Percentiles rank a stretch among this genome's conserved stretches.
Conservation (phyloP, 2,797 vertebrate species). For the Onychomys torridus region DNA sequence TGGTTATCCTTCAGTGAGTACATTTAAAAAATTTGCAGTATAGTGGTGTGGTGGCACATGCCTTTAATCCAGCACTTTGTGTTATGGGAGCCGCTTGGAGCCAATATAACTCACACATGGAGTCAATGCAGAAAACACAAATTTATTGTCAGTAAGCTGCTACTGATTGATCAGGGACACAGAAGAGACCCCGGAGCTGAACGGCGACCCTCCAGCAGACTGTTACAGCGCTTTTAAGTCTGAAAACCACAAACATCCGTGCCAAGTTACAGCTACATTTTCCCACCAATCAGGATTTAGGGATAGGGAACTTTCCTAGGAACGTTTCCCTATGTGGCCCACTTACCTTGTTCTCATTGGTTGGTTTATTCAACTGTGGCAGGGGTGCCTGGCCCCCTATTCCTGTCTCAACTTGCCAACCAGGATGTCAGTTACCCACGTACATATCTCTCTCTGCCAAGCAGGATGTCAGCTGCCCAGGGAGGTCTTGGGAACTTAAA, state of each 20-base stretch:
- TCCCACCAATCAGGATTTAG: not conserved
- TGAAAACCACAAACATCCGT: not conserved
- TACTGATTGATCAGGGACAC: not conserved
- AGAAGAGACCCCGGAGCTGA: not conserved
- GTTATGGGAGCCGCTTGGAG: too few relatives aligned
- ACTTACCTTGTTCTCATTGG: not conserved
- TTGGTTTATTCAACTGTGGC: not conserved
- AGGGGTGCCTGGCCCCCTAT: not conserved
- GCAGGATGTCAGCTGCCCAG: not conserved
- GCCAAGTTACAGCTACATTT: not conserved
- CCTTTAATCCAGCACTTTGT: not conserved
- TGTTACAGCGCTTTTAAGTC: not conserved
- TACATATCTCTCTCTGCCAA: not conserved
- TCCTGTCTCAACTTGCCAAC: not conserved
- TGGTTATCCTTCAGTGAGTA: not conserved
- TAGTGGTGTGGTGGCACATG: not conserved
- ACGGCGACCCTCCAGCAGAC: not conserved
- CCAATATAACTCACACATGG: not conserved
- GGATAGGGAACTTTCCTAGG: not conserved
- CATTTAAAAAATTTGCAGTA: not conserved
- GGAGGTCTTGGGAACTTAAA: not conserved
- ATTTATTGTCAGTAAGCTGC: not conserved
- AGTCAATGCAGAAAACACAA: not conserved
- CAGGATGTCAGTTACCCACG: not conserved
- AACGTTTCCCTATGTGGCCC: not conserved